Base-by-base conservation (phyloP, 2,113 vertebrate species). In the Anas platyrhynchos region DNA sequence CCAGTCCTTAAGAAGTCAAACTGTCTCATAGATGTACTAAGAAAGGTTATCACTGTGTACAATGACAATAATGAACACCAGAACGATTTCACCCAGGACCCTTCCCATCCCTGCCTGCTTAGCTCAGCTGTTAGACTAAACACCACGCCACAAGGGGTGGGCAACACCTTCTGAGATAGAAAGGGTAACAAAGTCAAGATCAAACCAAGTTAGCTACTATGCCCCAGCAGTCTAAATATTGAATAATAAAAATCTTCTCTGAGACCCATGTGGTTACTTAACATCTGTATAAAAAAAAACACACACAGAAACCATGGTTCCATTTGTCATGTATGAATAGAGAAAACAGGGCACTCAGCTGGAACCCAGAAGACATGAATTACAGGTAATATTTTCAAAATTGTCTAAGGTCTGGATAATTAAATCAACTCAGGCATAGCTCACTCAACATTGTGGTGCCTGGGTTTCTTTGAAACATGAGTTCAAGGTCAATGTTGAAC, bases 351-450 rank as follows among this genome's bases (percentile, higher is more conserved):
- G 73, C 34, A 56, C 52, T 86, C 20, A 1, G 27, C 56, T 92
- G 62, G 54, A 95, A 90, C 76, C 25, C 10, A 3, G 34, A 94
- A 90, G 68, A 72, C 38, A 77, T 31, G 59, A 89, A 83, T 74
- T 86, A 83, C 9, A 2, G 56, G 56, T 63, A 88, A n/a, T 94
- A 86, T 81, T 88, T 92, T 86, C 50, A 94, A 90, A 91, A 90
- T 56, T 69, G 34, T 88, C 52, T 79, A 81, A 82, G 29, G 23
- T 65, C 43, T 84, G 68, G 52, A 58, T 91, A 91, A 96, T 92
- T 83, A 72, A 90, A 93, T 82, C 84, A 91, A 89, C 59, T 95
- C 63, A 55, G 63, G 72, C 82, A 93, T 54, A 75, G 17, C 77
- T 94, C 84, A 65, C 66, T 91, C 73, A 90, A 46, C 46, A 84